A percentile compares a stretch with the other conserved stretches of the same genome.
These are phyloP conservation scores for Nematostella vectensis DNA, from an alignment of 92 coral and sea anemone species.

Conservation along the genomic window DNA sequence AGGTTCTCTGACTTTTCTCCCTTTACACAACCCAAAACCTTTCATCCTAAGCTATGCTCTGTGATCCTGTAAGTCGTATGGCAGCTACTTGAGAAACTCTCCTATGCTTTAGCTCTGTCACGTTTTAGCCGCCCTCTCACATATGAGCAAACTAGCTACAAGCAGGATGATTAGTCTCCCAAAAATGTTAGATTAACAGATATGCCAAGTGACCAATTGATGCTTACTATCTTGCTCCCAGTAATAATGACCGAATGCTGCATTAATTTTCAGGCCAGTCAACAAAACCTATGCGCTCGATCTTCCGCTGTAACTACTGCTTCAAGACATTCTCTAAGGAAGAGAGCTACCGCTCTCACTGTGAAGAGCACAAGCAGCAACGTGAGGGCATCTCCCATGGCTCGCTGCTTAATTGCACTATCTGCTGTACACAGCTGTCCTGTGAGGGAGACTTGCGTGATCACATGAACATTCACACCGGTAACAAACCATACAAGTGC, in stretches of 20 bases:
- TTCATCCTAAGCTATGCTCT: too few species aligned
- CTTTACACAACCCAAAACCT: too few species aligned
- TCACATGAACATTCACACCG: conserved; percentile 80
- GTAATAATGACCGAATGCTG: neutral
- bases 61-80: too few species aligned
- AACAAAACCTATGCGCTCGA: conserved; percentile 10
- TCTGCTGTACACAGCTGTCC: conserved; percentile 65
- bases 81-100: too few species aligned
- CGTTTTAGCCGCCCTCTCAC: too few species aligned
- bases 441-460: conserved; percentile 54
- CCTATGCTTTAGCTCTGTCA: too few species aligned
- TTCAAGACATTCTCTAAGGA: conserved; percentile 73
- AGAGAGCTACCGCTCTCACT: conserved; percentile 52
- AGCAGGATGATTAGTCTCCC: too few species aligned
- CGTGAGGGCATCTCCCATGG: conserved; percentile 23
- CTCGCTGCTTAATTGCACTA: conserved; percentile 53
- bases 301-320: conserved; percentile 67
- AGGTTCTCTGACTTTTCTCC: too few species aligned
- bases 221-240: too few species aligned
- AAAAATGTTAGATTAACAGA: too few species aligned
- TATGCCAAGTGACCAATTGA: too few species aligned
- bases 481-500: conserved; percentile 71
- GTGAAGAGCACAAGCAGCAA: conserved; percentile 48
- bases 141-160: too few species aligned
- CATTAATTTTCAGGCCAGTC: neutral